These are phyloP conservation scores for Proterorhinus semilunaris DNA, from an alignment of 2,113 vertebrate genomes.

Conservation along the genomic window DNA sequence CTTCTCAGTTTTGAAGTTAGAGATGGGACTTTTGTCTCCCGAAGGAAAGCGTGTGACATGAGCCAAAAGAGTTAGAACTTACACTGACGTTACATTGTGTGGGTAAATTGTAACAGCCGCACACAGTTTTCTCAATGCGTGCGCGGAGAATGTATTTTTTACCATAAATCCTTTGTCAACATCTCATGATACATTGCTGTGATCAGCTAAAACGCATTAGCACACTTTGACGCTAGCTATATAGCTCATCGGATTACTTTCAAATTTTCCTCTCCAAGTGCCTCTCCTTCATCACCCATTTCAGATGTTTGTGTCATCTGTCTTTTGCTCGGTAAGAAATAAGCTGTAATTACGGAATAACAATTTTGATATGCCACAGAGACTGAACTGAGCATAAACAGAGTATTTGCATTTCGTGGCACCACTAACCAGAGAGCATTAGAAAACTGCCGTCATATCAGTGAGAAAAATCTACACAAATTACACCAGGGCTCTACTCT, in stretches of 20 bases:
- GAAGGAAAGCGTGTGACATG: no score
- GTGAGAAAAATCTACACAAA: neutral
- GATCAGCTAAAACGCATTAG: neutral
- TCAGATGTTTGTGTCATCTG: neutral
- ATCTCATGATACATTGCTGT: neutral
- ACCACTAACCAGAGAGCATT: neutral
- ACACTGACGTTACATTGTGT: no score
- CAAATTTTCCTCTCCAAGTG: neutral
- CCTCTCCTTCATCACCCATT: neutral
- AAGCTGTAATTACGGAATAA: neutral
- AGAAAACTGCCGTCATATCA: neutral
- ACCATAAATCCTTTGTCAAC: neutral
- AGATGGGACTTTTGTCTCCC: no score
- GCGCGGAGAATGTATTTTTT: neutral
- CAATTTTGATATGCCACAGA: neutral
- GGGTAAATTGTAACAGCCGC: no score
- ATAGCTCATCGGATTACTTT: constrained; percentile 4
- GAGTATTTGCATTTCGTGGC: neutral
- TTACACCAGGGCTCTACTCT: neutral
- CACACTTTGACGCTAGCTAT: neutral
- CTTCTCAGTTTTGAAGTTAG: no score
- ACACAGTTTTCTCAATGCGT: no score
- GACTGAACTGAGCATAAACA: neutral
- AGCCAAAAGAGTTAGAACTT: no score
- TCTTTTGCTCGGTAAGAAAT: neutral